Base-by-base conservation (phyloP, 2,888 invertebrate species). In the Siphlonurus alternatus region DNA sequence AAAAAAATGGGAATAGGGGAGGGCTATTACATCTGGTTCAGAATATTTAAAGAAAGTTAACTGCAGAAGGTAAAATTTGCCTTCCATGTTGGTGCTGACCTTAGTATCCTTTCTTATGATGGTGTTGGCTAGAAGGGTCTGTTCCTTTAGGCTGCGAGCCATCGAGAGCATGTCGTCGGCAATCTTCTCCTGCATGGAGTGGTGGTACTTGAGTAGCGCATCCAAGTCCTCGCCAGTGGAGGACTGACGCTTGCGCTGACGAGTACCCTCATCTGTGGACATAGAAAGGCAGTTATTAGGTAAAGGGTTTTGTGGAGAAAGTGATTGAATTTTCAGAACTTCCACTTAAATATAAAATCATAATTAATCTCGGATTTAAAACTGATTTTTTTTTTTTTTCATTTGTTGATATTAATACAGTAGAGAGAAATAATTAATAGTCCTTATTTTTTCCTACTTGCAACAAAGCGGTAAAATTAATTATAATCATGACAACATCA, bases 151-250 rank as follows among this genome's bases (percentile, higher is more conserved):
- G 71, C 83, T 93, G 70, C 84, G 84, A 0, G 95, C 91, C 69
- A 96, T 80, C 65, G 84, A 78, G n/a, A 97, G 80, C 90, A 98
- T 93, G 71, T 96, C 93, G 70, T 94, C 91, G 0, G 96, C 93
- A 23, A 97, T 87, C 74, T 90, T 89, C 71, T 93, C 93, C 73
- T 97, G 96, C 76, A 89, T 84, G 68, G 88, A 84, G 71, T 91
- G 87, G 73, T 97, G 93, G 74, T 91, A 89, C 72, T 90, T 87
- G 63, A 96, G 79, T 15, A 93, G 76, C 24, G 88, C 85, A 73
- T 93, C 92, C 67, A 92, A 81, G 71, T 93, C 89, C 69, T 86
- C 85, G 65, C 81, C 80, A 61, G 80, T 77, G 25, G 75, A 76
- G 22, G 74, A 77, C 25, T 77, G 78, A 59, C 78, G 61, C 3